Conservation (phyloP, 2,888 invertebrate species). For the Parnassius orleans region DNA sequence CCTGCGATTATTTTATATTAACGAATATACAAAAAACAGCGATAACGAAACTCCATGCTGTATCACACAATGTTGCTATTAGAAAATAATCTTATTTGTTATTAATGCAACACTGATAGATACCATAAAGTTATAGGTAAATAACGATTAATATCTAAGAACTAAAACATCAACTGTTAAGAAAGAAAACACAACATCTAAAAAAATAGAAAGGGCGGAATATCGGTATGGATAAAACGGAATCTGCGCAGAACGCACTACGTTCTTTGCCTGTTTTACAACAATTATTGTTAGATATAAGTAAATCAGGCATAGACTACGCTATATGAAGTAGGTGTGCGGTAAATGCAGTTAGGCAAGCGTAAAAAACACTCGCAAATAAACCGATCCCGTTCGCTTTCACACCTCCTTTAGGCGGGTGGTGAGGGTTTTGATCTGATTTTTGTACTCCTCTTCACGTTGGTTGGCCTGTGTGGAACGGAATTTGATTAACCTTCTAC, state of each 20-base stretch:
- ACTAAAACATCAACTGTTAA: conserved; percentile 35
- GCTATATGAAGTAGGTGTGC: conserved; percentile 51
- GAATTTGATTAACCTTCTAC: conserved; percentile 49
- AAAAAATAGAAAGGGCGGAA: conserved; percentile 36
- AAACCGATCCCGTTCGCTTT: conserved; percentile 58
- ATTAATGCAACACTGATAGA: conserved; percentile 44
- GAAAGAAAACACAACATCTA: conserved; percentile 54
- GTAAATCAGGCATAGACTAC: conserved; percentile 51
- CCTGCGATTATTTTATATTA: conserved; percentile 84
- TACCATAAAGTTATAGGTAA: conserved; percentile 37
- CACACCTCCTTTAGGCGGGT: conserved; percentile 99
- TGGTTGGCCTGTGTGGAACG: conserved; percentile 93
- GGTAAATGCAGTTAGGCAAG: conserved; percentile 74
- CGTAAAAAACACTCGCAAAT: conserved; percentile 62
- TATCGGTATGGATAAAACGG: conserved; percentile 45
- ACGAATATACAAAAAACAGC: conserved; percentile 65
- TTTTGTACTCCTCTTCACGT: conserved; percentile 99
- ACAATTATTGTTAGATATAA: conserved; percentile 8
- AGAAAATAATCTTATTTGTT: conserved; percentile 24
- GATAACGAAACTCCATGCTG: conserved; percentile 69
- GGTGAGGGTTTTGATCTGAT: conserved; percentile 99
- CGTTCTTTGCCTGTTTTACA: conserved; percentile 43
- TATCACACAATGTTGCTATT: conserved; percentile 42
- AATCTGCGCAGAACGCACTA: conserved; percentile 54
- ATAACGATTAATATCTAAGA: conserved; percentile 34